These are phyloP conservation scores for Benthosema pterotum DNA, from an alignment of 2,797 vertebrate genomes.

Conservation along the genomic window DNA sequence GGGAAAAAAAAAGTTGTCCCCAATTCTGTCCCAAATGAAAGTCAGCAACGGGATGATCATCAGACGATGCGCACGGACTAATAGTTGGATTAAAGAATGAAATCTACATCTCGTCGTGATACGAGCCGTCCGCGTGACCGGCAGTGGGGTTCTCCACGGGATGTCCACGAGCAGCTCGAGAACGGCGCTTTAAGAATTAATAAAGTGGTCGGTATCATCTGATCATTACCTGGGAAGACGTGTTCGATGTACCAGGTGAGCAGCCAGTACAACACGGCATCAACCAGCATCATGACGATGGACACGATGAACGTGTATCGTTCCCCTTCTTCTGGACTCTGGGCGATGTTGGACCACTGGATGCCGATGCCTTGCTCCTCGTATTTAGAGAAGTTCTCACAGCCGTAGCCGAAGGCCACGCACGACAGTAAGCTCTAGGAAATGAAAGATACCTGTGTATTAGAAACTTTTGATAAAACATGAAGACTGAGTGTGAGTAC, in stretches of 20 bases:
- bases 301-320: slow-evolving; percentile 88
- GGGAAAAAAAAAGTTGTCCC: no score
- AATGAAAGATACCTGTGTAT: neutral
- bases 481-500: no score
- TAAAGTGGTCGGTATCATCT: neutral
- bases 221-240: slow-evolving; percentile 90
- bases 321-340: slow-evolving; percentile 86
- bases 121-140: no score
- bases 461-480: neutral
- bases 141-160: no score
- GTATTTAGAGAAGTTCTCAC: slow-evolving; percentile 90
- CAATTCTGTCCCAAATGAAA: no score
- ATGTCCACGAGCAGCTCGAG: no score
- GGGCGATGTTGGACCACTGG: slow-evolving; percentile 91
- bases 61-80: no score
- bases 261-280: slow-evolving; percentile 86
- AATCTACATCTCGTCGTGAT: no score
- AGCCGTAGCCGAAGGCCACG: slow-evolving; percentile 96
- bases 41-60: no score
- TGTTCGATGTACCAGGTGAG: slow-evolving; percentile 98
- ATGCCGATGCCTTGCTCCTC: slow-evolving; percentile 95
- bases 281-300: slow-evolving; percentile 91
- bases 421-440: slow-evolving; percentile 91
- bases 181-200: no score
- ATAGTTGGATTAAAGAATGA: no score